Evolutionary conservation across 2,797 vertebrate species (phyloP), one percentile per base, ranked within the genome.

Genomic region (Acanthurus leucopareius): DNA sequence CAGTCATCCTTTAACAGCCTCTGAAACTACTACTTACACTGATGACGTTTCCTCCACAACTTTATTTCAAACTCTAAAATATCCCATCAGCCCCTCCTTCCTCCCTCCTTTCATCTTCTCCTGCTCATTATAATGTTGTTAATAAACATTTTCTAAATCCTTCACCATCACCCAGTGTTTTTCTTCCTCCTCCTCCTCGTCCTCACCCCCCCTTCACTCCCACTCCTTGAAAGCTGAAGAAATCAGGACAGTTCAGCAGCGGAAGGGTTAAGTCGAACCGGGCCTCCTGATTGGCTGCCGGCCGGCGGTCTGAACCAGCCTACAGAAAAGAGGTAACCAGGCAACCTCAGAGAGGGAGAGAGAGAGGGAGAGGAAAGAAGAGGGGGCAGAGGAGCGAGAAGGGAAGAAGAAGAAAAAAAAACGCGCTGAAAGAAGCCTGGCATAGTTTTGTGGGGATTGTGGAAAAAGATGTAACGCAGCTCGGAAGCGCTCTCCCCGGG

Each of bases 301-400:
- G 87, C 90, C 93, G 92, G 91, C 89, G 90, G 83, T 91, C 89
- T 93, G 86, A 94, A 90, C 89, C 92, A 92, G 93, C 93, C 94
- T 94, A 91, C 91, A 94, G 92, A 32, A 94, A 86, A 90, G 93
- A 94, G 92, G 93, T 94, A 94, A 94, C 93, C 92, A 93, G 93
- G 93, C 93, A 94, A 94, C 93, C 91, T 94, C 91, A 86, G 90
- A 84, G 82, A 92, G 89, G 62, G 86, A 80, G 89, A 86, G 83
- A 68, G 86, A 76, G 81, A 32, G 28, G 45, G 77, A 72, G 80
- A 75, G 85, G 69, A 60, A 61, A 77, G 78, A 66, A 86, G 89
- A 87, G 89, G 88, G 89, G 83, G 83, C 81, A 74, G 83, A 88
- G 84, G 84, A 86, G 83, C 62, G 76, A 79, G 79, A 62, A 64